These are phyloP conservation scores for Eulemur rubriventer DNA, from an alignment of 2,797 vertebrate species.

Conservation along the genomic window DNA sequence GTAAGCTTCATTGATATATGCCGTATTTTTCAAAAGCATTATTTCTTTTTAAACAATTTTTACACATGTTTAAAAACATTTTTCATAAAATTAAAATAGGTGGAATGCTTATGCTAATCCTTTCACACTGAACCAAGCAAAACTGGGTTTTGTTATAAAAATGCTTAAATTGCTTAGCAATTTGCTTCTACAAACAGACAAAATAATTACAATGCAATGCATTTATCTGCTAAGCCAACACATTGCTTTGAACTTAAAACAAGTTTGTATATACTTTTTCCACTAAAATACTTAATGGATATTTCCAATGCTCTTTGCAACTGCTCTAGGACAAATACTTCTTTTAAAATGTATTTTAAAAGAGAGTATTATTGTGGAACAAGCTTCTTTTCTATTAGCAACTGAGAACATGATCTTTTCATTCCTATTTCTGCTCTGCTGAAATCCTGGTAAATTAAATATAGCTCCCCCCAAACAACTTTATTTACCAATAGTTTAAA, in stretches of 20 bases:
- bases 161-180: constrained; percentile 64
- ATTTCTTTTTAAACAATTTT: constrained; percentile 18
- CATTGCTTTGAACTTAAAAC: constrained; percentile 65
- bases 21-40: constrained; percentile 31
- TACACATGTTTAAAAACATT: constrained; percentile 49
- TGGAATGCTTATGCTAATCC: constrained; percentile 50
- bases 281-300: constrained; percentile 65
- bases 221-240: constrained; percentile 59
- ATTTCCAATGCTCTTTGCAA: constrained; percentile 71
- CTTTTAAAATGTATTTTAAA: constrained; percentile 78
- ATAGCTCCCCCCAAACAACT: constrained; percentile 61
- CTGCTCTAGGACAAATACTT: constrained; percentile 75
- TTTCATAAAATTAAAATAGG: constrained; percentile 46
- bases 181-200: constrained; percentile 69
- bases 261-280: constrained; percentile 74
- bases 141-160: constrained; percentile 73
- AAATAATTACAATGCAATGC: constrained; percentile 67
- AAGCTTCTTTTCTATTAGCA: constrained; percentile 60
- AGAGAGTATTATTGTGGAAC: constrained; percentile 68
- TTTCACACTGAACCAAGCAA: constrained; percentile 66
- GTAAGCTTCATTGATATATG: neutral
- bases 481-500: constrained; percentile 38
- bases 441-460: constrained; percentile 74
- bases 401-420: constrained; percentile 74
- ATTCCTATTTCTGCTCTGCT: constrained; percentile 57